These are phyloP conservation scores for Hylia prasina DNA, from an alignment of 2,113 vertebrate species.

Conservation along the genomic window DNA sequence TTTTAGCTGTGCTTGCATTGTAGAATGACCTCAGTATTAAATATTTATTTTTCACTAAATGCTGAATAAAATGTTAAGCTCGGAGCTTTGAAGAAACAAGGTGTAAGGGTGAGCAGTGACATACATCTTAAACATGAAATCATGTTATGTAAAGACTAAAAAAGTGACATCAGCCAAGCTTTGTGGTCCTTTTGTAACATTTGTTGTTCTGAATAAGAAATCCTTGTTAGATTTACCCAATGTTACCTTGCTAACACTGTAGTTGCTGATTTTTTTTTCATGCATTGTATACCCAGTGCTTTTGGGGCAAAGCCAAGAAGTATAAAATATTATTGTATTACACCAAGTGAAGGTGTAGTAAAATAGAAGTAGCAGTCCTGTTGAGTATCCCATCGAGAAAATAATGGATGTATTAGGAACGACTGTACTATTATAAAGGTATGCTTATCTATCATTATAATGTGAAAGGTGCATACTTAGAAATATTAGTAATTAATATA, in stretches of 20 bases:
- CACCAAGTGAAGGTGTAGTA: neutral
- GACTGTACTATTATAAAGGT: neutral
- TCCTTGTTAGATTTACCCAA: neutral
- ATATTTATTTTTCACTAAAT: slow-evolving; percentile 85
- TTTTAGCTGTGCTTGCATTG: slow-evolving; percentile 86
- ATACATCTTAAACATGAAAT: neutral
- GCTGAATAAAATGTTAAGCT: slow-evolving; percentile 73
- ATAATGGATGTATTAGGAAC: neutral
- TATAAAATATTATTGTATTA: neutral
- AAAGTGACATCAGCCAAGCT: neutral
- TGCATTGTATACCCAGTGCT: neutral
- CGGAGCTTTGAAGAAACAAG: slow-evolving; percentile 34
- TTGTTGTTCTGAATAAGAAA: neutral
- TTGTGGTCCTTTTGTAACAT: neutral
- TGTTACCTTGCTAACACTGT: neutral
- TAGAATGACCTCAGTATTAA: slow-evolving; percentile 76
- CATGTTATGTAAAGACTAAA: neutral
- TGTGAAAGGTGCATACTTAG: neutral
- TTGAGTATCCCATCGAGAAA: neutral
- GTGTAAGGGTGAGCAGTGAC: slow-evolving; percentile 36
- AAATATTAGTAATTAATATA: neutral
- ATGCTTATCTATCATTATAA: neutral
- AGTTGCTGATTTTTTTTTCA: neutral
- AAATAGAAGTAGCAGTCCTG: neutral
- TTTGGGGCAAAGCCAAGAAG: neutral